Conservation (phyloP, 2,797 vertebrate species). For the Xenops minutus region DNA sequence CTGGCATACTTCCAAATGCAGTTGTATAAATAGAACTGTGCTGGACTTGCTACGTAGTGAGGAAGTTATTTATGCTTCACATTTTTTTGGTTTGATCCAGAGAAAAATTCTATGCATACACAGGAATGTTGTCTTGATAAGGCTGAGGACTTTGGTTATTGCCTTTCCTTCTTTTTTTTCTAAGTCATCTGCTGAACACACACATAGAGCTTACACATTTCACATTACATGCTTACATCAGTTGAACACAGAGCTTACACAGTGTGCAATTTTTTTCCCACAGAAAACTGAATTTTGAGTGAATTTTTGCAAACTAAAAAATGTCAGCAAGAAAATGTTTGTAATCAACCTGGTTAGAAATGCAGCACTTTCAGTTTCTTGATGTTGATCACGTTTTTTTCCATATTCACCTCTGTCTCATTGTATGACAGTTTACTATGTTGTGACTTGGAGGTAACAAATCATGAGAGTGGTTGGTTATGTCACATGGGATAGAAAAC, state of each 20-base stretch:
- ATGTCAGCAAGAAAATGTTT: background rate
- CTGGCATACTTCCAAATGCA: conserved; percentile 28
- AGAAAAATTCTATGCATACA: background rate
- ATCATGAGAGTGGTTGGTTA: background rate
- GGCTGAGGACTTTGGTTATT: background rate
- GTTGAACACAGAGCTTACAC: background rate
- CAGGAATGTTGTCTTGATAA: background rate
- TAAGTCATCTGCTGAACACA: background rate
- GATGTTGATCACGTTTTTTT: background rate
- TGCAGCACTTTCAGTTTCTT: background rate
- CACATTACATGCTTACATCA: background rate
- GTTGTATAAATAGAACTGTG: conserved; percentile 18
- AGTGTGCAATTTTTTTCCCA: background rate
- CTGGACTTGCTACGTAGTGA: background rate
- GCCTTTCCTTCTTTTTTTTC: background rate
- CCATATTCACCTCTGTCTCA: background rate
- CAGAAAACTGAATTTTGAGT: background rate
- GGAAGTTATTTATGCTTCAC: conserved; percentile 3
- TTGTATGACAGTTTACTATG: background rate
- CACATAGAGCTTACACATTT: background rate
- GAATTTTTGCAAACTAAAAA: background rate
- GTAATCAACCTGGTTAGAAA: background rate
- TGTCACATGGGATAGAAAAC: background rate
- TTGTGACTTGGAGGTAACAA: background rate
- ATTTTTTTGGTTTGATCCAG: background rate